These are phyloP conservation scores for Carassius auratus DNA, from an alignment of 2,113 vertebrate genomes.

Conservation along the genomic window DNA sequence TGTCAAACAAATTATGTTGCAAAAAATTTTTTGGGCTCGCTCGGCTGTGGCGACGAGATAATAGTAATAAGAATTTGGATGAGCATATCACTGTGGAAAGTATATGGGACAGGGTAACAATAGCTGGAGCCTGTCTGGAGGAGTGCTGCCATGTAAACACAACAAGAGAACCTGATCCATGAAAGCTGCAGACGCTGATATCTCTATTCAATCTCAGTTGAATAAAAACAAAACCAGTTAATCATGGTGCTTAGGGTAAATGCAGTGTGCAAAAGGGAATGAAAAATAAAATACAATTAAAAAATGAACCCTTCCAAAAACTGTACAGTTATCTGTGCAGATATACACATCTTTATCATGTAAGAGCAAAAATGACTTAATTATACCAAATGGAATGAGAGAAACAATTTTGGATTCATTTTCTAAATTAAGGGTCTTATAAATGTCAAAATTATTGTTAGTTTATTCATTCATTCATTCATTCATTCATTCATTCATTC, in stretches of 20 bases:
- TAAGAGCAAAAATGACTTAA: background rate
- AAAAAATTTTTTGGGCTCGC: slow-evolving; percentile 57
- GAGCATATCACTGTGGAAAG: slow-evolving; percentile 53
- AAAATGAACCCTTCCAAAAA: background rate
- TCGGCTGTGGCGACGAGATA: slow-evolving; percentile 66
- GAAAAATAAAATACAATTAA: too few relatives aligned
- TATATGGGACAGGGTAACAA: slow-evolving; percentile 58
- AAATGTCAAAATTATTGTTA: background rate
- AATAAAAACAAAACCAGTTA: slow-evolving; percentile 39
- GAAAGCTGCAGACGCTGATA: slow-evolving; percentile 45
- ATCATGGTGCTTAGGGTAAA: slow-evolving; percentile 27
- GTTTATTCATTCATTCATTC: too few relatives aligned
- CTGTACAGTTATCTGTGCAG: background rate
- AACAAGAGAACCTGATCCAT: slow-evolving; percentile 41
- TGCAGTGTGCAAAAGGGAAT: background rate
- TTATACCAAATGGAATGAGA: background rate
- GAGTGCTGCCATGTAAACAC: slow-evolving; percentile 63
- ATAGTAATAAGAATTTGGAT: slow-evolving; percentile 65
- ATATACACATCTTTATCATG: background rate
- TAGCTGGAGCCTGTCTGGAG: slow-evolving; percentile 52
- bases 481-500: background rate
- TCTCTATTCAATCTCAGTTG: slow-evolving; percentile 52
- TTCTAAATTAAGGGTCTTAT: too few relatives aligned
- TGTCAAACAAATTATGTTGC: slow-evolving; percentile 69
- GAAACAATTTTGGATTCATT: background rate